Evolutionary conservation across 2,113 vertebrate genomes (phyloP), one percentile per base, ranked within the genome.

Genomic region (Glaucomys volans): DNA sequence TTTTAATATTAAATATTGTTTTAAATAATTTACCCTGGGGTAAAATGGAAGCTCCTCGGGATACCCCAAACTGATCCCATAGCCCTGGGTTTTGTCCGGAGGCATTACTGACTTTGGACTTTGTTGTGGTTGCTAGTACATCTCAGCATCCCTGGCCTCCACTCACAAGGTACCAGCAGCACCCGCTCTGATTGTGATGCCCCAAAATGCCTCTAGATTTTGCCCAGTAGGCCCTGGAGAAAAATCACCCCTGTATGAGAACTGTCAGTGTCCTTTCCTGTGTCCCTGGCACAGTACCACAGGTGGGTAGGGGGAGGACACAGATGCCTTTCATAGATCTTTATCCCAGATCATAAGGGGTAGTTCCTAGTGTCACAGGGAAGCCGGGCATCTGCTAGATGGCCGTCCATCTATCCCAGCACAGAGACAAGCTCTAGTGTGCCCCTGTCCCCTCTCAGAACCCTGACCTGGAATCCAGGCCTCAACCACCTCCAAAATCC

Each of bases 361-460:
- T 10, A n/a, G 16, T 75, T 64, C 57, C 44, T 1, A 16, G 59
- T 40, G 14, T 4, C 7, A 12, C 18, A 8, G 50, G 32, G 57
- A 54, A 81, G 87, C 32, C 42, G 52, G 81, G 28, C 4, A 13
- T 75, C 9, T 24, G 62, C 50, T 75, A 40, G 18, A 5, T 3
- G 8, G 4, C 0, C 0, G 1, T 18, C 52, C 67, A 1, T 8
- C 47, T n/a, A 14, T 40, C 72, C 52, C 59, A 82, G 74, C 79
- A 50, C 57, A 64, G 26, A 75, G 32, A 81, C 6, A 7, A 26
- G 37, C 54, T 67, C 84, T 26, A 0, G 47, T 79, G 47, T 54
- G 18, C 14, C 54, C 30, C 24, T 32, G 30, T 52, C 54, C 83
- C 83, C 20, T 76, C 40, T 74, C 40, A 26, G 74, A 77, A 37